A percentile compares a stretch with the other conserved stretches of the same genome.
Conservation (phyloP, 2,113 vertebrate genomes). For the Turnix velox region DNA sequence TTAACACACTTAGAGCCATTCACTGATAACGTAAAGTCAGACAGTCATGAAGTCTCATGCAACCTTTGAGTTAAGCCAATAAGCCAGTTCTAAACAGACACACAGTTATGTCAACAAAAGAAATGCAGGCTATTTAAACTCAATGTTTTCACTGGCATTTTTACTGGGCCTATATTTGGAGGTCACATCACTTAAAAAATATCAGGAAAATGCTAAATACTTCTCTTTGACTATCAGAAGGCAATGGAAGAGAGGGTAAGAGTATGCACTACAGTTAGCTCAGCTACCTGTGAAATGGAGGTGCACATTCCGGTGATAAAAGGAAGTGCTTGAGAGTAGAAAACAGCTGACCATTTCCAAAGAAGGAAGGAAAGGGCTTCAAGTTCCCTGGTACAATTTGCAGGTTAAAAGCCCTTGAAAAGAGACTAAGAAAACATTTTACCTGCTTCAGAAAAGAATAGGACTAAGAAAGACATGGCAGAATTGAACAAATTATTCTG, state of each 20-base stretch:
- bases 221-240: background rate
- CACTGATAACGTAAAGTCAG: background rate
- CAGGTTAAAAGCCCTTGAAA: background rate
- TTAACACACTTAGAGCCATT: background rate
- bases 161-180: background rate
- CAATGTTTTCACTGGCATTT: background rate
- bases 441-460: background rate
- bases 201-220: background rate
- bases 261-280: background rate
- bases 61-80: constrained; percentile 20
- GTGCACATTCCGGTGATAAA: background rate
- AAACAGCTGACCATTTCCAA: background rate
- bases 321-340: background rate
- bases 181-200: background rate
- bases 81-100: background rate
- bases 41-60: background rate
- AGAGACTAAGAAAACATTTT: background rate
- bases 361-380: background rate
- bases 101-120: background rate
- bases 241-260: background rate
- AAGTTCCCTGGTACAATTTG: background rate
- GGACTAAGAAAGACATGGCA: background rate
- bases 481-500: background rate
- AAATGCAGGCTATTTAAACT: background rate
- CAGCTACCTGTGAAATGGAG: constrained; percentile 23